Base-by-base conservation (phyloP, 2,113 vertebrate genomes). In the Lasiurus borealis region DNA sequence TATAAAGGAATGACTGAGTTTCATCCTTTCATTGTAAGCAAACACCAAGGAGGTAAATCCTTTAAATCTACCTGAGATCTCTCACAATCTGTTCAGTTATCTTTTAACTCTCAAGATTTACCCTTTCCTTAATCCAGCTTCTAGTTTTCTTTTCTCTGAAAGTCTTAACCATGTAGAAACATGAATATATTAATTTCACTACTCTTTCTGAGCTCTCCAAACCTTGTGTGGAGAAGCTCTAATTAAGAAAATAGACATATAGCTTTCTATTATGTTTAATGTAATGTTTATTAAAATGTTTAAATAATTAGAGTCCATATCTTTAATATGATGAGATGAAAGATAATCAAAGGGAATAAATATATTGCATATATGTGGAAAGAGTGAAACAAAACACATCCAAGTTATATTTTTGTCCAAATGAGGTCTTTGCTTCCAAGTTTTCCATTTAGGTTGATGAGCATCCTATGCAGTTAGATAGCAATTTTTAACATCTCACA, bases 281-380 rank as follows among this genome's bases (percentile, higher is more conserved):
- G 29, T 73, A 29, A 73, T 29, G 25, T 9, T 76, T 48, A n/a
- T 48, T 27, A 72, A 80, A 52, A 85, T 72, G 1, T 85, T 94
- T 62, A 78, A 90, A 85, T 78, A 71, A 85, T 78, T 59, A 71
- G 8, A 72, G 59, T 36, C 23, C 16, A 64, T 44, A 46, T 31
- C 5, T 84, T 85, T 94, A 52, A 86, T 50, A 83, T 27, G n/a
- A 89, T 86, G 27, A 86, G 48, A 57, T 73, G 83, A 66, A 83
- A 2, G 31, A 31, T 34, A 87, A 68, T 25, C n/a, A 83, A 90
- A 76, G n/a, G 1, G 16, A 48, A 82, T 15, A 68, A 59, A 48
- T 86, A 50, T 25, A 40, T 34, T n/a, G 12, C 0, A 1, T 46
- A 72, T 25, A 80, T 27, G 18, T 71, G 15, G 50, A 93, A 85